Evolutionary conservation across 1,140 invertebrate species (phyloP), one percentile per base, ranked within the genome.

Genomic region (Belonocnema kinseyi): DNA sequence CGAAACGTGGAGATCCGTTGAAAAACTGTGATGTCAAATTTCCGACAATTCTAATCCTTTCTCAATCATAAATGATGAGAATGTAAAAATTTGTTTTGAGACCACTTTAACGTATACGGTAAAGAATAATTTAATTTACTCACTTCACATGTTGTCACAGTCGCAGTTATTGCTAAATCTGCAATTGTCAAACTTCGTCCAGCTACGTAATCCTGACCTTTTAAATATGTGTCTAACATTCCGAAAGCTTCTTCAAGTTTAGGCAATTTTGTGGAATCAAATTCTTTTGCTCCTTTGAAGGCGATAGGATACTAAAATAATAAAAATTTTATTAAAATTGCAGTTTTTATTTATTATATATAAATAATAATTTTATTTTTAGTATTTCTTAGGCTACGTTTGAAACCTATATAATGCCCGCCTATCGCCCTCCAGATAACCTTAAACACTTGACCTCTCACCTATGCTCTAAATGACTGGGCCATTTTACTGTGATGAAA

Each of bases 121-220:
- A 11, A 73, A 72, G 76, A 72, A 14, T 10, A 16, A 78, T 33
- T 50, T 76, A 5, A 72, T 53, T 26, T 10, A 17, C 66, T 72
- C 83, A 92, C 92, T 85, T 93, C 88, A 8, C 81, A 76, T 11
- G 88, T 88, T 3, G 90, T 85, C 3, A 89, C 83, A 3, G 87
- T 81, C 0, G 86, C 80, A 14, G 83, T 83, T 10, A 91, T 51
- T 2, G 90, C 19, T 5, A 91, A 73, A 84, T 92, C 93, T 0
- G 93, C 93, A 70, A 94, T 88, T 5, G 93, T 93, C 66, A 93
- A 85, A 75, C 87, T 87, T 52, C 85, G 83, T 61, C 91, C 91
- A 12, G 89, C 78, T 0, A 81, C 81, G 74, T 89, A 92, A 79
- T 90, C 89, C 21, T 88, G 85, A 6, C 79, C 85, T 12, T 91